Conservation (phyloP, 2,888 invertebrate genomes). For the Melikaiella ostensackeni region DNA sequence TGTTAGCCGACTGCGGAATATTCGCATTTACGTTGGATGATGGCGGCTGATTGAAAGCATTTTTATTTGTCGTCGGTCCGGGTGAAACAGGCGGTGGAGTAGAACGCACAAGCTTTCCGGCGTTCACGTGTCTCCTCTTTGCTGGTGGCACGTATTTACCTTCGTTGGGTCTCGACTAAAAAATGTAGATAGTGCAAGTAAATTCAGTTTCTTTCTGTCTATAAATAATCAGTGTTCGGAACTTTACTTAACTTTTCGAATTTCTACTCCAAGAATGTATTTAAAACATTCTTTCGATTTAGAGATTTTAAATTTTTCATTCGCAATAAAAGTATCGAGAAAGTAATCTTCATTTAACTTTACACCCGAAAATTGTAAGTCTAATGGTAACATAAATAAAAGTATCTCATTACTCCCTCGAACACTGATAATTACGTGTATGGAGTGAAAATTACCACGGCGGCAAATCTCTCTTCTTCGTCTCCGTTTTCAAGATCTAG, state of each 20-base stretch:
- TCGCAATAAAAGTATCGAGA: too few relatives aligned
- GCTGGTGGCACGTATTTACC: slow-evolving; percentile 89
- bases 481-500: slow-evolving; percentile 95
- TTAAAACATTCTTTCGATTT: too few relatives aligned
- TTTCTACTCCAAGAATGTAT: too few relatives aligned
- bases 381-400: too few relatives aligned
- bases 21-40: slow-evolving; percentile 64
- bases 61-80: slow-evolving; percentile 71
- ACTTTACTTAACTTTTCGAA: too few relatives aligned
- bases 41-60: slow-evolving; percentile 71
- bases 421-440: background rate
- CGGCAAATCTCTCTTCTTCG: slow-evolving; percentile 92
- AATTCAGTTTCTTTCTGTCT: background rate
- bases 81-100: slow-evolving; percentile 79
- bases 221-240: background rate
- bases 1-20: slow-evolving; percentile 69
- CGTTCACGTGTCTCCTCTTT: slow-evolving; percentile 83
- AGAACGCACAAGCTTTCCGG: slow-evolving; percentile 84
- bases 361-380: too few relatives aligned
- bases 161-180: slow-evolving; percentile 73
- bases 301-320: too few relatives aligned
- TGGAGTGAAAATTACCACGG: slow-evolving; percentile 83
- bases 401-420: too few relatives aligned
- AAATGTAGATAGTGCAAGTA: background rate
- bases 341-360: too few relatives aligned